Evolutionary conservation across 2,888 invertebrate species (phyloP), one percentile per base, ranked within the genome.

Genomic region (Drosophila fungiperda): DNA sequence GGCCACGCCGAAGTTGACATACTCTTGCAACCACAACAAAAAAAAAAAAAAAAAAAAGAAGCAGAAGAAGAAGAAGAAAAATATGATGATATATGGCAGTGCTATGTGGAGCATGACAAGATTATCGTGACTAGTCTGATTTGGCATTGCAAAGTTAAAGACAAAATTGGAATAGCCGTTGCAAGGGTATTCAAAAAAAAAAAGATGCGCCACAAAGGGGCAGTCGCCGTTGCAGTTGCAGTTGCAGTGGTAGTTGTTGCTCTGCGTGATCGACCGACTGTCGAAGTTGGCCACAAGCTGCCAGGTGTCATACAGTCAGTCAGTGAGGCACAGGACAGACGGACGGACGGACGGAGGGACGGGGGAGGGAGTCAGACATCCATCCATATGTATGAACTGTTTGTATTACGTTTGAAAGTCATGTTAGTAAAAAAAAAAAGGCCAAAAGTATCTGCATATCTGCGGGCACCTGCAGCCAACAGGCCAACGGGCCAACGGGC

Each of bases 381-480:
- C 87, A 86, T 84, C 81, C 86, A 83, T 86, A 85, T 86, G 87
- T 81, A 86, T 86, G 82, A 87, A 68, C 82, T 86, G 86, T 86
- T 87, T 86, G 86, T 85, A 83, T 85, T 83, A 87, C 85, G 87
- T 87, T 86, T 86, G 87, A 86, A 86, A 86, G 87, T 87, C 86
- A 87, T 86, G 87, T 86, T 79, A 80, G 64, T 71, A 52, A 54
- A 67, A 29, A 29, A 29, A 29, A 29, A 29, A 45, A 45, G 45
- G 62, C 53, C 61, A 66, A 70, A 80, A 69, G 73, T 76, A 84
- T 84, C 86, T 84, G 86, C 83, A 84, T 84, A 83, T 86, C 78
- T 82, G 71, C 78, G 69, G 82, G 82, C 83, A 83, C 83, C 83
- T 82, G 80, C 80, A 72, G 29, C 29, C 49, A 58, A 38, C 63